Conservation (phyloP, 2,113 vertebrate species). For the Rutilus rutilus region DNA sequence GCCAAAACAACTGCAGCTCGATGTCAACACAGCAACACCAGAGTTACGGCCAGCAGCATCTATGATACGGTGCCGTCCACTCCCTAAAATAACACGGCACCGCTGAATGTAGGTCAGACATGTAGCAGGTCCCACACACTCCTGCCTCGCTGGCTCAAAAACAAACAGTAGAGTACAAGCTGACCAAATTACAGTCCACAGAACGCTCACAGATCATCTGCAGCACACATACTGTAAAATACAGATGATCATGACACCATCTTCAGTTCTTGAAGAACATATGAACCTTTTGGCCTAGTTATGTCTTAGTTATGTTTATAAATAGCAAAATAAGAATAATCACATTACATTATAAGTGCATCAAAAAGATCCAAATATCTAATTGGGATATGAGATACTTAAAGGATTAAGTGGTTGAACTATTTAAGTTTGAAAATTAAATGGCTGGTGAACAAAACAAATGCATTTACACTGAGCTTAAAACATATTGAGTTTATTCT, state of each 20-base stretch:
- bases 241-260: background rate
- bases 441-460: background rate
- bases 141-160: slow-evolving; percentile 39
- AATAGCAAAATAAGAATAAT: no score
- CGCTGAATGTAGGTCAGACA: slow-evolving; percentile 64
- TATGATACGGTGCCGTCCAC: slow-evolving; percentile 46
- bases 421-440: background rate
- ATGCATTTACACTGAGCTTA: background rate
- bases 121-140: slow-evolving; percentile 32
- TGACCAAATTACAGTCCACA: no score
- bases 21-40: slow-evolving; percentile 49
- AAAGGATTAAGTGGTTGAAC: background rate
- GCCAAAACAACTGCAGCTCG: slow-evolving; percentile 44
- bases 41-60: slow-evolving; percentile 5
- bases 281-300: no score
- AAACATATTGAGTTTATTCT: background rate
- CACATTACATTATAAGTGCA: background rate
- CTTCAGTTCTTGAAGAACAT: background rate
- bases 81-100: slow-evolving; percentile 58
- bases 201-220: background rate
- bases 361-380: background rate
- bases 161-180: slow-evolving; percentile 52
- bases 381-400: background rate
- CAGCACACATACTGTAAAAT: background rate
- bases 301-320: no score